Conservation (phyloP, 2,888 invertebrate species). For the Meganola albula region DNA sequence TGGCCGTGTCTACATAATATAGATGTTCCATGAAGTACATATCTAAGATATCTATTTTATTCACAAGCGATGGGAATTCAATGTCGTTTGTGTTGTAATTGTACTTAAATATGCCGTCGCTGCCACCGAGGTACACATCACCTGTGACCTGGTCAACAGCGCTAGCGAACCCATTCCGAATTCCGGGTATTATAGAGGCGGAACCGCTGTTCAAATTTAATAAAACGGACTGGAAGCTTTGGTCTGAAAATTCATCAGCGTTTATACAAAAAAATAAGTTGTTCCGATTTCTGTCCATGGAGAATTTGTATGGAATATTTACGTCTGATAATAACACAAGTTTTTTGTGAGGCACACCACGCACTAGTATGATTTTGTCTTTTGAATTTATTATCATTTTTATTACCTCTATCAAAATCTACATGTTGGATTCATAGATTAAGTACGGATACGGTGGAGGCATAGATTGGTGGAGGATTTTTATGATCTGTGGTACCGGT, state of each 20-base stretch:
- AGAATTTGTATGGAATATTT: slow-evolving; percentile 50
- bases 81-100: slow-evolving; percentile 37
- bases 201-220: slow-evolving; percentile 40
- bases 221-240: slow-evolving; percentile 51
- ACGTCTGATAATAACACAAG: slow-evolving; percentile 47
- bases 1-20: slow-evolving; percentile 49
- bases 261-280: slow-evolving; percentile 53
- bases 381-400: slow-evolving; percentile 18
- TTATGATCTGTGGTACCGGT: no score
- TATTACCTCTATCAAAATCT: no score
- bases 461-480: no score
- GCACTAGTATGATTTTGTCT: slow-evolving; percentile 21
- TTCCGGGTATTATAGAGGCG: slow-evolving; percentile 40
- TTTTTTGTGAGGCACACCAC: slow-evolving; percentile 32
- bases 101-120: slow-evolving; percentile 51
- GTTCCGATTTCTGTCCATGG: slow-evolving; percentile 40
- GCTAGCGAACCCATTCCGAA: slow-evolving; percentile 54
- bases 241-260: slow-evolving; percentile 51
- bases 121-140: slow-evolving; percentile 48
- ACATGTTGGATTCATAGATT: no score
- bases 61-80: slow-evolving; percentile 34
- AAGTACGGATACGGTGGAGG: no score
- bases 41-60: slow-evolving; percentile 46
- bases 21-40: slow-evolving; percentile 44
- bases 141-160: slow-evolving; percentile 45